Conservation (phyloP, 64 coral and sea anemone species). For the Exaiptasia diaphana region DNA sequence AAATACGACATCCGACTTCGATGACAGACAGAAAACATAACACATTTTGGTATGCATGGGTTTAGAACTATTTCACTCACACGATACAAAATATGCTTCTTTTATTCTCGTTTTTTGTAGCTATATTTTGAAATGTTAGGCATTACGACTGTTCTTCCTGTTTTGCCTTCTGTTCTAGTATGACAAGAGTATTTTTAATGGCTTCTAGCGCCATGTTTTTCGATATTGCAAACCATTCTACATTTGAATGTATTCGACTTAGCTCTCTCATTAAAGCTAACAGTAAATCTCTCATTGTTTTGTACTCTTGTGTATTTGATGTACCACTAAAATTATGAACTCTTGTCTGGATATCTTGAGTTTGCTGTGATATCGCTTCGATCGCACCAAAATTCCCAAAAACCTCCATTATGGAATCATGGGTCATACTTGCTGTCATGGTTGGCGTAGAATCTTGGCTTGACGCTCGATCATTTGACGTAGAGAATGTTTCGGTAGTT, state of each 20-base stretch:
- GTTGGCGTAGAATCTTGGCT: not conserved
- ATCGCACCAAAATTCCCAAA: slow-evolving; percentile 50
- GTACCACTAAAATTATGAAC: slow-evolving; percentile 49
- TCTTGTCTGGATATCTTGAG: slow-evolving; percentile 50
- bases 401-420: slow-evolving; percentile 35
- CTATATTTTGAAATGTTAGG: no score
- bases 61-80: no score
- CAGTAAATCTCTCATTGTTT: slow-evolving; percentile 52
- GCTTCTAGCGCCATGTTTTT: slow-evolving; percentile 68
- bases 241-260: slow-evolving; percentile 33
- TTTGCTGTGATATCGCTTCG: slow-evolving; percentile 57
- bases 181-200: slow-evolving; percentile 36
- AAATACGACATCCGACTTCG: no score
- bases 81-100: no score
- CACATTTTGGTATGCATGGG: no score
- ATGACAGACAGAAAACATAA: no score
- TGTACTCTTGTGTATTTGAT: slow-evolving; percentile 56
- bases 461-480: not conserved
- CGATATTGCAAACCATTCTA: slow-evolving; percentile 65
- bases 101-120: no score
- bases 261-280: slow-evolving; percentile 61
- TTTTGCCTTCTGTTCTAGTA: slow-evolving; percentile 62
- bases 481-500: not conserved
- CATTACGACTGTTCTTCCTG: slow-evolving; percentile 55
- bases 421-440: not conserved